These are phyloP conservation scores for Papilio xuthus DNA, from an alignment of 1,140 invertebrate species.

Conservation along the genomic window DNA sequence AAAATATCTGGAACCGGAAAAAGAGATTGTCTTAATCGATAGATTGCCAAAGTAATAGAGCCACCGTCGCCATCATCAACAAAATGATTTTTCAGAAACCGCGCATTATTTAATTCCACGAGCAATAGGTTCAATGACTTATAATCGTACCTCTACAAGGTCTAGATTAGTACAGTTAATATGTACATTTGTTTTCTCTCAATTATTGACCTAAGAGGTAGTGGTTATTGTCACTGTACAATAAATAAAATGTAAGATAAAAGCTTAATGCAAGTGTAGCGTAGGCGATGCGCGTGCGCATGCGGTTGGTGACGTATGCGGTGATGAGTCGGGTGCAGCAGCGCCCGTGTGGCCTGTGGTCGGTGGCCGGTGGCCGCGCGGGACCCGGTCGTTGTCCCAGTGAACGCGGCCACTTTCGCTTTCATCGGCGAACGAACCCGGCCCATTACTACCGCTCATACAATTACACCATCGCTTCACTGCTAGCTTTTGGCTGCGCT, in stretches of 20 bases:
- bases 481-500: slow-evolving; percentile 72
- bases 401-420: slow-evolving; percentile 79
- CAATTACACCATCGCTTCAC: slow-evolving; percentile 74
- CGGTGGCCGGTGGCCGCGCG: slow-evolving; percentile 43
- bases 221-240: not conserved
- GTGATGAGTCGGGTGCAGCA: slow-evolving; percentile 65
- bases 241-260: not conserved
- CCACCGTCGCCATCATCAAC: too few species aligned
- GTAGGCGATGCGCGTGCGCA: slow-evolving; percentile 17
- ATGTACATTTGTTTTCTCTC: not conserved
- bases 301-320: slow-evolving; percentile 46
- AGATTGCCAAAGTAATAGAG: too few species aligned
- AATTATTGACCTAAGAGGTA: not conserved
- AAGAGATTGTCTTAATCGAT: too few species aligned
- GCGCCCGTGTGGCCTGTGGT: slow-evolving; percentile 50
- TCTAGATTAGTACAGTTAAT: too few species aligned
- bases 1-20: too few species aligned
- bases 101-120: not conserved
- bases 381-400: slow-evolving; percentile 80
- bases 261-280: not conserved
- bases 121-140: slow-evolving; percentile 11
- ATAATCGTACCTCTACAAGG: not conserved
- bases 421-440: slow-evolving; percentile 80
- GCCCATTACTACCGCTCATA: slow-evolving; percentile 76
- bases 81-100: not conserved